A percentile compares a stretch with the other conserved stretches of the same genome.
Conservation (phyloP, 2,888 invertebrate genomes). For the Eupithecia dodoneata region DNA sequence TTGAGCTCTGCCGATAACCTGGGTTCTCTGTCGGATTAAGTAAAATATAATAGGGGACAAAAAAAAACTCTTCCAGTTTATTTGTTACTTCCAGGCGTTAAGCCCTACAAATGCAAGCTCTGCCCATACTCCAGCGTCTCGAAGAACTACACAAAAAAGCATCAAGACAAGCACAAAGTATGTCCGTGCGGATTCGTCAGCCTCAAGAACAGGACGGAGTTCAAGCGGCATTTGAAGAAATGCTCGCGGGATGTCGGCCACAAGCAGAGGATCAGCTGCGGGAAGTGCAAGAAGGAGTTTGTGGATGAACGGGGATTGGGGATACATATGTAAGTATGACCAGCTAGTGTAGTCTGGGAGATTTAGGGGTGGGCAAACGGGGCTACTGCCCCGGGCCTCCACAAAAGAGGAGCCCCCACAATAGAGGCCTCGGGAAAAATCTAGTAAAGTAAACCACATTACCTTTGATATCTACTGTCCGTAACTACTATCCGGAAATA, state of each 20-base stretch:
- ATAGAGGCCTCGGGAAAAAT: too few species aligned
- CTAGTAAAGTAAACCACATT: too few species aligned
- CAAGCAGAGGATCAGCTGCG: background rate
- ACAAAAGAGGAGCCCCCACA: too few species aligned
- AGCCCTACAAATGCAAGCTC: slow-evolving; percentile 69
- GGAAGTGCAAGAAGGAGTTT: slow-evolving; percentile 15
- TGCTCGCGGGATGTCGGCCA: background rate
- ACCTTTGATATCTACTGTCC: too few species aligned
- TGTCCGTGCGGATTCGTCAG: slow-evolving; percentile 65
- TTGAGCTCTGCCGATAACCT: too few species aligned
- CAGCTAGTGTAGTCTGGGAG: too few species aligned
- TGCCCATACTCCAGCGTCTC: slow-evolving; percentile 69
- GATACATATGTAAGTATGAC: slow-evolving; percentile 12
- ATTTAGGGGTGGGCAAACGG: too few species aligned
- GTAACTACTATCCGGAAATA: too few species aligned
- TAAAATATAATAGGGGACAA: too few species aligned
- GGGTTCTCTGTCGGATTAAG: too few species aligned
- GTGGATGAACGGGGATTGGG: slow-evolving; percentile 19
- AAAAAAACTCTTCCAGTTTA: too few species aligned
- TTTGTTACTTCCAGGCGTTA: slow-evolving; percentile 54
- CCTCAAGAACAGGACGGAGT: slow-evolving; percentile 47
- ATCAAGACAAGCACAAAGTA: slow-evolving; percentile 63
- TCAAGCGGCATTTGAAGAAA: slow-evolving; percentile 51
- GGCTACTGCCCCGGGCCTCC: too few species aligned
- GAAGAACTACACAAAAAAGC: slow-evolving; percentile 71